Conservation (phyloP, 1,140 invertebrate genomes). For the Ephestia elutella region DNA sequence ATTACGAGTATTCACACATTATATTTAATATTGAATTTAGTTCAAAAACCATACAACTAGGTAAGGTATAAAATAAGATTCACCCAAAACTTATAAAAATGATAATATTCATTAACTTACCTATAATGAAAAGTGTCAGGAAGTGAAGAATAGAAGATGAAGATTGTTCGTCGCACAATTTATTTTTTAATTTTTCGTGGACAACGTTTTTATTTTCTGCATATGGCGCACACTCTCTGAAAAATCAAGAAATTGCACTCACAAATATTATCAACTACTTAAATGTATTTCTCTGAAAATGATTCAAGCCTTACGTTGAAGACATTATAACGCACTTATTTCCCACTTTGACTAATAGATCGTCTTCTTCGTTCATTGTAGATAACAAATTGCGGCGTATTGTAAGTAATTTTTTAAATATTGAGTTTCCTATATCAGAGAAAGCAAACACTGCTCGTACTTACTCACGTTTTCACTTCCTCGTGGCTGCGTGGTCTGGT, state of each 20-base stretch:
- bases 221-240: neutral
- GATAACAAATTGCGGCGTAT: slow-evolving; percentile 13
- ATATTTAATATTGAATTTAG: no score
- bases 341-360: slow-evolving; percentile 26
- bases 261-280: neutral
- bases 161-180: neutral
- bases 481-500: slow-evolving; percentile 27
- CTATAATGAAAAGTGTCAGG: slow-evolving; percentile 34
- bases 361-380: slow-evolving; percentile 49
- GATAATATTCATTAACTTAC: slow-evolving; percentile 30
- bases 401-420: slow-evolving; percentile 16
- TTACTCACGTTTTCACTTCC: slow-evolving; percentile 51
- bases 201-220: neutral
- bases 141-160: slow-evolving; percentile 35
- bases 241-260: neutral
- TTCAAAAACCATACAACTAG: no score
- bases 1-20: no score
- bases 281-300: neutral
- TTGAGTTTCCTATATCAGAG: slow-evolving; percentile 10
- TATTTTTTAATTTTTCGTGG: neutral
- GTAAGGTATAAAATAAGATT: no score
- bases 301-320: neutral
- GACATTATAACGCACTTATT: neutral
- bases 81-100: neutral
- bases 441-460: slow-evolving; percentile 23